Evolutionary conservation across 2,888 invertebrate genomes (phyloP), one percentile per base, ranked within the genome.

Genomic region (Schizotus pectinicornis): DNA sequence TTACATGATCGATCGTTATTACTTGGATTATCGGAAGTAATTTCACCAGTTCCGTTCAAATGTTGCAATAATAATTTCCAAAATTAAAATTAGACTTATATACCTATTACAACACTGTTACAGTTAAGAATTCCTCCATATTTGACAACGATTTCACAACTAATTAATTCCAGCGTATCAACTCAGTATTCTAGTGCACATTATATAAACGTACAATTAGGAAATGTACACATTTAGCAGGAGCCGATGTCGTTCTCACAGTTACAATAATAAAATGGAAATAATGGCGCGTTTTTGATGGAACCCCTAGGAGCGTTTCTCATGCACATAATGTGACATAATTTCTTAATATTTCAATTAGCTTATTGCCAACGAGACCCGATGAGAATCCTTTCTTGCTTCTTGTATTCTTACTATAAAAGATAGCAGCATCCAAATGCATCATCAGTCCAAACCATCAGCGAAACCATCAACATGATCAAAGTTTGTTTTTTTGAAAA

Each of bases 171-270:
- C 37, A 31, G 11, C 22, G 11, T 49, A 56, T 53, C 39, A 32
- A 32, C 37, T 22, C 22, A 22, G 22, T 39, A 13, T 39, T 53
- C 38, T 14, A 53, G 13, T 54, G 47, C 41, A 41, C 9, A 46
- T 56, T 56, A 51, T 51, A 51, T 56, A 56, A 56, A 41, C 13
- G 46, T 36, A 41, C 41, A 51, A 51, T 51, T 56, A 56, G 34
- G 7, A 13, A 43, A 43, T 37, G 6, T 43, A 43, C 7, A 35
- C 11, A 3, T 12, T 43, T 32, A 42, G 3, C 7, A 1, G 8
- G 13, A 32, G 33, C 32, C 32, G 33, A 6, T 11, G 2, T 32
- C 33, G 13, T 33, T 43, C 43, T 6, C 43, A 43, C 43, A 43
- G 13, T 32, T n/a, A 13, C 8, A 42, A 42, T 8, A 42, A 42